These are phyloP conservation scores for Dynastes maya DNA, from an alignment of 2,888 invertebrate genomes.

Conservation along the genomic window DNA sequence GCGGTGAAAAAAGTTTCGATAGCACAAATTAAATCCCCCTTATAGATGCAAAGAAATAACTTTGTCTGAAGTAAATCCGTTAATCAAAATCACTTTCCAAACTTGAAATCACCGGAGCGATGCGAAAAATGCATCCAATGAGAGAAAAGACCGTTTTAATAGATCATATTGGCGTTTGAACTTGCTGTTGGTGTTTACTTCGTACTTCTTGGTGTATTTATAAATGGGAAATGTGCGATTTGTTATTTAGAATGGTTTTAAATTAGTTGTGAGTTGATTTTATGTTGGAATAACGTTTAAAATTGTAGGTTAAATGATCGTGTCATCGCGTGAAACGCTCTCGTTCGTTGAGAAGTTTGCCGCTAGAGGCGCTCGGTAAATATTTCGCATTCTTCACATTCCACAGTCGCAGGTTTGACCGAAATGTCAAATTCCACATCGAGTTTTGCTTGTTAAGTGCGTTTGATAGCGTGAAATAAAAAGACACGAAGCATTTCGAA, in stretches of 20 bases:
- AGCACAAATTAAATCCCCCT: not conserved
- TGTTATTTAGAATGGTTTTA: not conserved
- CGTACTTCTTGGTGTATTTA: not conserved
- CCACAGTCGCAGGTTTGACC: conserved; percentile 80
- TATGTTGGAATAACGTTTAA: not conserved
- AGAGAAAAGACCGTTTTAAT: conserved; percentile 56
- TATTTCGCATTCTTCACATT: conserved; percentile 80
- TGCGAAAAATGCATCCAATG: conserved; percentile 62
- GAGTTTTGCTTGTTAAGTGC: conserved; percentile 69
- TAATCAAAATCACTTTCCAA: conserved; percentile 61
- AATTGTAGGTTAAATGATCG: conserved; percentile 2
- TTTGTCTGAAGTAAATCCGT: not conserved
- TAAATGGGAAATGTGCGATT: not conserved
- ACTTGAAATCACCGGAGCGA: conserved; percentile 61
- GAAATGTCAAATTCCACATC: conserved; percentile 79
- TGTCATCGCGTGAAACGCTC: conserved; percentile 51
- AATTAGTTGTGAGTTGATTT: not conserved
- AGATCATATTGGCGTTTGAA: conserved; percentile 4
- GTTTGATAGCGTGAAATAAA: conserved; percentile 64
- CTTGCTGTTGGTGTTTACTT: not conserved
- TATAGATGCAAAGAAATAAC: conserved; percentile 2
- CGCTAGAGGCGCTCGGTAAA: conserved; percentile 78
- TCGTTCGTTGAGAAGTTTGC: conserved; percentile 70
- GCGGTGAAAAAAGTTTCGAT: conserved; percentile 26
- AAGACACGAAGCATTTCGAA: conserved; percentile 52